phyloP scores from a whole-genome alignment of 2,113 vertebrate genomes.

The Callospermophilus lateralis region DNA sequence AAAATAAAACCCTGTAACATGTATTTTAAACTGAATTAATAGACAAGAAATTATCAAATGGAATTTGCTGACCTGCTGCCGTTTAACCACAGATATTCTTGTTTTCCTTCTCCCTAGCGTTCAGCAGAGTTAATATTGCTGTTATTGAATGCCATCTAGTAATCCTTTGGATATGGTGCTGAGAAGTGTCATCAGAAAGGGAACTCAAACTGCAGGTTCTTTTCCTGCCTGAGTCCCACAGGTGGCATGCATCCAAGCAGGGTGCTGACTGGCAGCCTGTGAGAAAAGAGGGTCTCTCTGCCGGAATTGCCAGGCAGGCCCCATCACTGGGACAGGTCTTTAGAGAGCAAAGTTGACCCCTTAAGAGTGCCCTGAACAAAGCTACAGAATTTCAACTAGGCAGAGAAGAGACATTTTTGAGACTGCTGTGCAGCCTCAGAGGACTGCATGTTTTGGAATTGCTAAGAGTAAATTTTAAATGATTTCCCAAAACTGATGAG shows the following conservation, averaged over 20 bases:
- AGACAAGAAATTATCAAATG: not conserved
- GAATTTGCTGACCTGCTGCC: not conserved
- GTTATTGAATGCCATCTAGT: not conserved
- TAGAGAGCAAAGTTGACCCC: not conserved
- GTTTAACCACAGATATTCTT: not conserved
- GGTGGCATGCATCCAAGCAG: not conserved
- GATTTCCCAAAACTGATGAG: not conserved
- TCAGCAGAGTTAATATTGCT: not conserved
- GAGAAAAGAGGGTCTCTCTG: not conserved
- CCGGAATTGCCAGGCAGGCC: rapidly evolving
- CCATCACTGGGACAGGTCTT: not conserved
- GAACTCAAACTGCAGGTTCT: not conserved
- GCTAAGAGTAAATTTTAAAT: not conserved
- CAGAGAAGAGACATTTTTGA: not conserved
- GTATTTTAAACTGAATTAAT: not conserved
- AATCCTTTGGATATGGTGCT: not conserved
- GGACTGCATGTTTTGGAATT: too few relatives aligned
- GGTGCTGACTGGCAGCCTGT: too few relatives aligned
- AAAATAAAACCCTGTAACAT: not conserved
- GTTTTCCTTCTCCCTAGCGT: not conserved
- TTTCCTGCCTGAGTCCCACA: not conserved
- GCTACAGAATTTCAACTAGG: not conserved
- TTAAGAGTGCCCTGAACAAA: not conserved
- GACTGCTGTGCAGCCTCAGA: not conserved
- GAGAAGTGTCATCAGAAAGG: not conserved